Base-by-base conservation (phyloP, 2,797 vertebrate species). In the Enteromius thamalakanensis region DNA sequence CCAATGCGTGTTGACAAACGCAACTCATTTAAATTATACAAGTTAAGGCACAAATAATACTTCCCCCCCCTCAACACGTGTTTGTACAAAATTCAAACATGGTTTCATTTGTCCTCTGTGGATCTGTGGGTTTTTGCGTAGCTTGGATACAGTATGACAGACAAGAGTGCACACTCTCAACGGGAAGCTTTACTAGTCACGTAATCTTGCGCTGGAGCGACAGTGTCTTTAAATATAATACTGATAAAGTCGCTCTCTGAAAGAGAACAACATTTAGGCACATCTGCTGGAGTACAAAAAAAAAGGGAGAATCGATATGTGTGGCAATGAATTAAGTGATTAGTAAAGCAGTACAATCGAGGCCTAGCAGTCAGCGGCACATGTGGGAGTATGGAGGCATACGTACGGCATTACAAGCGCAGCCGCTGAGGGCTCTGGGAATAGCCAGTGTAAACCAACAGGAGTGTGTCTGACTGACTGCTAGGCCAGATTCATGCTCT, bases 41-140 rank as follows among this genome's bases (percentile, higher is more conserved):
- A 82, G 94, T 95, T 97, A 97, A 97, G 96, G 96, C 96, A 97
- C 96, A 96, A 96, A 95, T 95, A 95, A 94, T 95, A 90, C 83
- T 86, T 8, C 40, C 40, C 11, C 65, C 65, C 55, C 74, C 85
- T 76, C 65, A 51, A 76, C 32, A 83, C 8, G 4, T 47, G 74
- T 76, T 83, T 42, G 74, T 69, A 79, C 21, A 86, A 77, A 82
- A 83, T 64, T 49, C 71, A 79, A 80, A 78, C 74, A 71, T 42
- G 37, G 45, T 92, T 94, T 94, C 94, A 94, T 95, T 95, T 92
- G 83, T 94, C 92, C 93, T 92, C 92, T 26, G 89, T 91, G 90
- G 86, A 93, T 92, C 92, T 91, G 90, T 92, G 93, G 91, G 91
- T 91, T 51, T 81, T 91, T 90, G 92, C 89, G 91, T 90, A 91